These are phyloP conservation scores for Aegithalos caudatus DNA, from an alignment of 2,113 vertebrate genomes.

Conservation along the genomic window DNA sequence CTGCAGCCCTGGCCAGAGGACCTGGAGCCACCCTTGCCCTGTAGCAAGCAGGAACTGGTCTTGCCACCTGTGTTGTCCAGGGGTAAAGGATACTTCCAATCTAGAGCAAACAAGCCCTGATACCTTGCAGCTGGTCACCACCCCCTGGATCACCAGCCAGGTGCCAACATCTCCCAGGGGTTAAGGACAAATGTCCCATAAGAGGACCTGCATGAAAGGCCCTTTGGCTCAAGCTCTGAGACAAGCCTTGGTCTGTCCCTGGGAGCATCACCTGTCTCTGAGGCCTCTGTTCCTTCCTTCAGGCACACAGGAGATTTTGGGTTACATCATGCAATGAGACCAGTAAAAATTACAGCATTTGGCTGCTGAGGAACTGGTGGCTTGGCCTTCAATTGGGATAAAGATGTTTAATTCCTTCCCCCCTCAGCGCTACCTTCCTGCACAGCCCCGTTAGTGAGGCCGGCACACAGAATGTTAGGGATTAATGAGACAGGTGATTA, in stretches of 20 bases:
- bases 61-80: neutral
- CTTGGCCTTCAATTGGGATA: neutral
- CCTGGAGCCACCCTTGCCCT: neutral
- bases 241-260: neutral
- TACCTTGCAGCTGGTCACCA: neutral
- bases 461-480: neutral
- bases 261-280: accelerated
- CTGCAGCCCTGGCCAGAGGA: neutral
- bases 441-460: accelerated
- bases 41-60: neutral
- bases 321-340: neutral
- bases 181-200: neutral
- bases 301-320: accelerated
- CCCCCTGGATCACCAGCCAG: neutral
- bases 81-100: neutral
- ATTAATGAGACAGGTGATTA: constrained; percentile 34
- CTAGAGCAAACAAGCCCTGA: neutral
- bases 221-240: neutral
- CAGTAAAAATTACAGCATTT: neutral
- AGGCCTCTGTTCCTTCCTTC: neutral
- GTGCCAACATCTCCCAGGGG: neutral
- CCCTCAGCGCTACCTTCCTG: neutral
- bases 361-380: neutral
- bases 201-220: neutral
- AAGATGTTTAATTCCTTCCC: neutral